Percentiles rank a stretch among this genome's conserved stretches.
Evolutionary conservation across 2,113 vertebrate genomes (phyloP).

Genomic region (Chaetorhynchus papuensis): DNA sequence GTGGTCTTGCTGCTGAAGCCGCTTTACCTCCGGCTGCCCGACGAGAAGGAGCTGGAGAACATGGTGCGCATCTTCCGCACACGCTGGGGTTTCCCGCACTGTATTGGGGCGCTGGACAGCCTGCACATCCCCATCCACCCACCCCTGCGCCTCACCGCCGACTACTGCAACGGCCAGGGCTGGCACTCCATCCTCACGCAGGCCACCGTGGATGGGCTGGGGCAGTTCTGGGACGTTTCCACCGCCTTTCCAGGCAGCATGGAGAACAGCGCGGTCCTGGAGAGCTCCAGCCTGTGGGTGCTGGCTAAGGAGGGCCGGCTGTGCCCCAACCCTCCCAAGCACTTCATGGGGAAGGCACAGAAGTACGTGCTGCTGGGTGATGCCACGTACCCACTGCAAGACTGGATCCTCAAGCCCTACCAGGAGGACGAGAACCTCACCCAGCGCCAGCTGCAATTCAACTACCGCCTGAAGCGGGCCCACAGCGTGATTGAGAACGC

Average conservation of each 20-base stretch:
- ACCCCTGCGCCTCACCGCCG: conserved; percentile 13
- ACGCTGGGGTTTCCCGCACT: conserved; percentile 73
- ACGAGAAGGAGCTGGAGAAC: conserved; percentile 63
- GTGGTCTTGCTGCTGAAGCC: conserved; percentile 67
- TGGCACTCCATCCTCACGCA: conserved; percentile 71
- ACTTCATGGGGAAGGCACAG: conserved; percentile 65
- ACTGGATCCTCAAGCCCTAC: conserved; percentile 76
- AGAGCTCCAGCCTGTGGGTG: conserved; percentile 72
- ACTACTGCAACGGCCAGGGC: conserved; percentile 65
- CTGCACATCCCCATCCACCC: conserved; percentile 68
- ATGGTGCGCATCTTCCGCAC: conserved; percentile 63
- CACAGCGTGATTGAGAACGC: conserved; percentile 64
- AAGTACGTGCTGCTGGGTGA: conserved; percentile 69
- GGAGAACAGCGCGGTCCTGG: conserved; percentile 62
- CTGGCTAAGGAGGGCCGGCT: conserved; percentile 66
- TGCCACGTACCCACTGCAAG: conserved; percentile 68
- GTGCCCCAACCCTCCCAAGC: conserved; percentile 62
- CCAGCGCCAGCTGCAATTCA: conserved; percentile 64
- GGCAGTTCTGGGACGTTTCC: conserved; percentile 72
- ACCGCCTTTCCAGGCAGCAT: conserved; percentile 68
- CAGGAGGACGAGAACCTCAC: conserved; percentile 43
- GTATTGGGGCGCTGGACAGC: conserved; percentile 66
- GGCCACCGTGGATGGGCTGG: conserved; percentile 68
- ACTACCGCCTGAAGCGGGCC: conserved; percentile 61
- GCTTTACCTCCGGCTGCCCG: conserved; percentile 65